Percentiles rank a stretch among this genome's conserved stretches.
Conservation (phyloP, 2,888 invertebrate species). For the Nomada fabriciana region DNA sequence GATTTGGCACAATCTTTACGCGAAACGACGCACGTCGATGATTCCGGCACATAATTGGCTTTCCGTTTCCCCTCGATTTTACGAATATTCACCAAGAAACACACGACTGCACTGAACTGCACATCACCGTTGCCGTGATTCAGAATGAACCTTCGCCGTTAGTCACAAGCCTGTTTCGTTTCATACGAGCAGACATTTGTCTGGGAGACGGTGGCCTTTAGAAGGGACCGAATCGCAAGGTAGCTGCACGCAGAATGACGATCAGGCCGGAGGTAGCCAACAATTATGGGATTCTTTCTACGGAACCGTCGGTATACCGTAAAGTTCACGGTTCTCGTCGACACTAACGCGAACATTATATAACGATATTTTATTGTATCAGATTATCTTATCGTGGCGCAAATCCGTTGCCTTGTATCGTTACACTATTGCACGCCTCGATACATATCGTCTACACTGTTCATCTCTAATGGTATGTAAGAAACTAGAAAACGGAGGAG, state of each 20-base stretch:
- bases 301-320: slow-evolving; percentile 57
- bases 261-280: slow-evolving; percentile 42
- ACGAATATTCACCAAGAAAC: neutral
- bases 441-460: neutral
- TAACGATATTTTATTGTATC: slow-evolving; percentile 18
- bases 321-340: slow-evolving; percentile 45
- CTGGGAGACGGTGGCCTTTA: slow-evolving; percentile 16
- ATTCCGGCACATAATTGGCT: neutral
- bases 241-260: slow-evolving; percentile 62
- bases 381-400: slow-evolving; percentile 31
- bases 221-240: slow-evolving; percentile 57
- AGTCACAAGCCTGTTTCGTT: neutral
- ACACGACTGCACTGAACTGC: slow-evolving; percentile 38
- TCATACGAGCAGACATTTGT: neutral
- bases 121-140: slow-evolving; percentile 17
- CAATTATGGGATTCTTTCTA: slow-evolving; percentile 63
- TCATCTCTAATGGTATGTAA: no score
- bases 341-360: slow-evolving; percentile 27
- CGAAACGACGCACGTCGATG: neutral
- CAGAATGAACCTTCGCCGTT: no score
- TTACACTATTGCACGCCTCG: neutral
- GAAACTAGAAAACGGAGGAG: neutral
- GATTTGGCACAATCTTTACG: slow-evolving; percentile 6
- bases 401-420: neutral
- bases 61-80: neutral